These are phyloP conservation scores for Cygnus olor DNA, from an alignment of 2,797 vertebrate species.

Conservation along the genomic window DNA sequence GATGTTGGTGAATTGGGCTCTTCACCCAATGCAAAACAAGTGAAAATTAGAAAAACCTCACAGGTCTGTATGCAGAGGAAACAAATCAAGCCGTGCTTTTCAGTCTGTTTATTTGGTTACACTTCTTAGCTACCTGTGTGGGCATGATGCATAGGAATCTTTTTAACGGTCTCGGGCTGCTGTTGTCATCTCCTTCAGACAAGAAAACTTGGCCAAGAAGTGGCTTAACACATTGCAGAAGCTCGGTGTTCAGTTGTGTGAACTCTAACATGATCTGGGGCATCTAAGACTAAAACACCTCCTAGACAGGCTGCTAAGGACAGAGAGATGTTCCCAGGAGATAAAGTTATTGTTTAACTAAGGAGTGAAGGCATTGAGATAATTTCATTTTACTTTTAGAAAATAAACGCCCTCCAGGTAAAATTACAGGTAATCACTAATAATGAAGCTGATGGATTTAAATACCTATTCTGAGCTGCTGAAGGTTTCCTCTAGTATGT, in stretches of 20 bases:
- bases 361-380: not conserved
- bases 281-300: not conserved
- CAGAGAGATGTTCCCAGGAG: slow-evolving; percentile 49
- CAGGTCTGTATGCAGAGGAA: not conserved
- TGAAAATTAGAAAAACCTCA: slow-evolving; percentile 32
- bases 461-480: not conserved
- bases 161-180: not conserved
- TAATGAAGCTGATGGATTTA: not conserved
- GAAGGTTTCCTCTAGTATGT: not conserved
- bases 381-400: slow-evolving; percentile 63
- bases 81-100: not conserved
- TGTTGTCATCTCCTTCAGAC: not conserved
- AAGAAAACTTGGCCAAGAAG: not conserved
- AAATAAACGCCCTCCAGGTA: not conserved
- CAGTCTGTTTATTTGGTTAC: not conserved
- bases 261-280: not conserved
- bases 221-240: not conserved
- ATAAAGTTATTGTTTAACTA: slow-evolving; percentile 55
- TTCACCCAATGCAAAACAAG: not conserved
- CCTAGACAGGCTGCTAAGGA: not conserved
- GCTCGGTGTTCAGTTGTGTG: not conserved
- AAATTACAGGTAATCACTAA: not conserved
- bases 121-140: not conserved
- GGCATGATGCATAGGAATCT: not conserved
- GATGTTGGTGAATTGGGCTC: not conserved